Evolutionary conservation across 2,888 invertebrate species (phyloP).

Genomic region (Himalopsyche tibetana): DNA sequence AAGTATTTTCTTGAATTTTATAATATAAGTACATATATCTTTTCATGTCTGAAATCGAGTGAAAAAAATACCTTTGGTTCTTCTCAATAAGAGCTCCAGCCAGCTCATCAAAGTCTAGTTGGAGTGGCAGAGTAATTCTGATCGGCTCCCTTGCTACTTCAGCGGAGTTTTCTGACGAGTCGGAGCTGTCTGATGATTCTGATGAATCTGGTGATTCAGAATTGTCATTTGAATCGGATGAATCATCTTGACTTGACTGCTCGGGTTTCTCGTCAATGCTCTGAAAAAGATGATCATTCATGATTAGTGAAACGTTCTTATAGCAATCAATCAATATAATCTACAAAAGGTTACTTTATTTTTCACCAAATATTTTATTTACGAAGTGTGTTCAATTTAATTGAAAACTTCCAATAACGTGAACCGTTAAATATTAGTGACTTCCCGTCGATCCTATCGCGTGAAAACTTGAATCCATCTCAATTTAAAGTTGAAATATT

Average conservation of each 20-base stretch:
- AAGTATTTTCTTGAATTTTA: too few relatives aligned
- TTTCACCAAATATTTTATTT: too few relatives aligned
- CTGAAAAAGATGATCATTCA: neutral
- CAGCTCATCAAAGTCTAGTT: constrained; percentile 89
- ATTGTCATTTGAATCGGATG: constrained; percentile 39
- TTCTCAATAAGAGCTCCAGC: constrained; percentile 85
- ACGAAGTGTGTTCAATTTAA: too few relatives aligned
- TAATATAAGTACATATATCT: neutral
- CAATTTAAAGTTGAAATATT: too few relatives aligned
- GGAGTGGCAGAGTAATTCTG: constrained; percentile 85
- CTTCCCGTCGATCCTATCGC: too few relatives aligned
- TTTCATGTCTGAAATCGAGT: neutral
- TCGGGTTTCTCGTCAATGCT: constrained; percentile 34
- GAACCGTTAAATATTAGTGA: too few relatives aligned
- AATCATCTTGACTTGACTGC: constrained; percentile 67
- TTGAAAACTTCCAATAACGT: too few relatives aligned
- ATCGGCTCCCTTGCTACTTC: constrained; percentile 77
- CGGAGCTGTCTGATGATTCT: constrained; percentile 66
- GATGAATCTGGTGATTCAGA: neutral
- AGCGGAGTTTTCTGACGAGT: constrained; percentile 78
- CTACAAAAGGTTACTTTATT: neutral
- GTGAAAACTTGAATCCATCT: too few relatives aligned
- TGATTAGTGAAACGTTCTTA: neutral
- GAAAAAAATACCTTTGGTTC: constrained; percentile 79
- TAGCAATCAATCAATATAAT: neutral